phyloP scores from a whole-genome alignment of 2,113 vertebrate species.

The Hippoglossus stenolepis region DNA sequence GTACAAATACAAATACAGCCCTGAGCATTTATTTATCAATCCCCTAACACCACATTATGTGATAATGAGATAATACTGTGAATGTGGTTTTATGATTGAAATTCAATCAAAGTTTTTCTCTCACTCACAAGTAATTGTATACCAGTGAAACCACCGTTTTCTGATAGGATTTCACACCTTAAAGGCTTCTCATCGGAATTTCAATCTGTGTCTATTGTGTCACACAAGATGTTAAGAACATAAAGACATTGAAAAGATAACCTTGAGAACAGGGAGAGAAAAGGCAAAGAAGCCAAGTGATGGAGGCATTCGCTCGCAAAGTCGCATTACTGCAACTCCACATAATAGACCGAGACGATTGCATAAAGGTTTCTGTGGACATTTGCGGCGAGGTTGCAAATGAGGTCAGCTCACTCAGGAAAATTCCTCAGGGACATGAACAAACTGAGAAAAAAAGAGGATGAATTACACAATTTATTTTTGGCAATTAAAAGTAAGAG shows the following conservation, averaged over 20 bases:
- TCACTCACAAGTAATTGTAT: background rate
- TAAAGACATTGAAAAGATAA: conserved; percentile 1
- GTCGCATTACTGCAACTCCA: background rate
- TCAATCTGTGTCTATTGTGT: no score
- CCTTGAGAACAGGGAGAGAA: conserved; percentile 33
- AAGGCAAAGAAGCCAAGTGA: background rate
- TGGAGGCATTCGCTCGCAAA: background rate
- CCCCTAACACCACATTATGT: background rate
- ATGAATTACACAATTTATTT: conserved; percentile 29
- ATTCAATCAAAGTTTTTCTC: background rate
- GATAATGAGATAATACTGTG: background rate
- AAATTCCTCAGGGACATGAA: background rate
- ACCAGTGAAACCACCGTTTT: background rate
- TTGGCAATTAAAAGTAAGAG: conserved; percentile 16
- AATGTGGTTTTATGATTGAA: background rate
- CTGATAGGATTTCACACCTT: no score
- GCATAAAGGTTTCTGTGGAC: conserved; percentile 21
- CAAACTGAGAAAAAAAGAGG: no score
- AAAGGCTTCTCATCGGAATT: no score
- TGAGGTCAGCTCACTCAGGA: conserved; percentile 36
- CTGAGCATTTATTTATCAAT: background rate
- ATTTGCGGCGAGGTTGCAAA: conserved; percentile 45
- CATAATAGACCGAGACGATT: conserved; percentile 24
- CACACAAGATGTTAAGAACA: no score
- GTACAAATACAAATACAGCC: background rate